These are phyloP conservation scores for Pristionchus arcanus DNA, from an alignment of 2,888 invertebrate genomes.

Conservation along the genomic window DNA sequence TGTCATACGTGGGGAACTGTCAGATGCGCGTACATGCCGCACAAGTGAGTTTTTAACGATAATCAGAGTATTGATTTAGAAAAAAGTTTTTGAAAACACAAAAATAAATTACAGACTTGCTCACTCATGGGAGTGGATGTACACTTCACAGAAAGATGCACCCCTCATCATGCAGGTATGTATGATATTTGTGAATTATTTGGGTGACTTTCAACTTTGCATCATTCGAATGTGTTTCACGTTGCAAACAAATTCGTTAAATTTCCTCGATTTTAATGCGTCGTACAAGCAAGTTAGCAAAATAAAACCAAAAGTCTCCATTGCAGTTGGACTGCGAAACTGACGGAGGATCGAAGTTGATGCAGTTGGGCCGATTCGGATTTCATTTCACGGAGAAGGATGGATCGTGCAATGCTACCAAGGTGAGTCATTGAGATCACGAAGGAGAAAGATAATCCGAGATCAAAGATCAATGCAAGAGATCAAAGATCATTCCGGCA, in stretches of 20 bases:
- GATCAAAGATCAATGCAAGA: not conserved
- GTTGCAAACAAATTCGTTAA: not conserved
- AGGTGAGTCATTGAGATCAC: constrained; percentile 56
- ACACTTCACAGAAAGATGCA: constrained; percentile 76
- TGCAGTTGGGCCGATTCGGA: constrained; percentile 77
- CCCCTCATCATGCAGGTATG: constrained; percentile 75
- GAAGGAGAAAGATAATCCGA: no score
- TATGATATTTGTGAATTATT: not conserved
- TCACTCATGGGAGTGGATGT: constrained; percentile 79
- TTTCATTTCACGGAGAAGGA: constrained; percentile 77
- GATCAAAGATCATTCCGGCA: not conserved
- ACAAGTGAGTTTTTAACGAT: constrained; percentile 69
- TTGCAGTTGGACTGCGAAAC: constrained; percentile 76
- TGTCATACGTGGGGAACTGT: constrained; percentile 77
- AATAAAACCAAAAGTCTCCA: not conserved
- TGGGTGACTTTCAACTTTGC: no score
- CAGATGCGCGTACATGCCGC: constrained; percentile 76
- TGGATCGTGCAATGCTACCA: constrained; percentile 73
- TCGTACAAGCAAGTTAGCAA: not conserved
- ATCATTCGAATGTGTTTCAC: not conserved
- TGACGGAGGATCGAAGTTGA: constrained; percentile 77
- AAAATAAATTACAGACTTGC: constrained; percentile 68
- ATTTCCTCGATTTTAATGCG: not conserved
- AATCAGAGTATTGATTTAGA: not conserved
- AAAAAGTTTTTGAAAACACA: not conserved